phyloP scores from a whole-genome alignment of 2,113 vertebrate genomes.

The Formicarius rufipectus region DNA sequence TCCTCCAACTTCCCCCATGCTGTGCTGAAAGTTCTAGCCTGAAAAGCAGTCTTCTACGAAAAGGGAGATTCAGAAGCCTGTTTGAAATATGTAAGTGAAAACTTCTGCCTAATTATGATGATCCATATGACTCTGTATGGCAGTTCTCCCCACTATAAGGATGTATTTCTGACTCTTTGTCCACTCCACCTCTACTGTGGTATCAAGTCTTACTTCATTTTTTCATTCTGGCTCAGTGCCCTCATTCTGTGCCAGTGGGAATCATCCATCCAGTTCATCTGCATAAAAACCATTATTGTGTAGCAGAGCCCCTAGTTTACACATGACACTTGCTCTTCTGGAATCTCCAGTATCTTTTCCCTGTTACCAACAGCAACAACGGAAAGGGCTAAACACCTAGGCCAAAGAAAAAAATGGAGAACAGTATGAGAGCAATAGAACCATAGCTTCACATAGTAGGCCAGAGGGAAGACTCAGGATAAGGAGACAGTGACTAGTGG shows the following conservation, averaged over 20 bases:
- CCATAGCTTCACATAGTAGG: accelerated
- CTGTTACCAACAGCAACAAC: neutral
- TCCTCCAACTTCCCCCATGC: neutral
- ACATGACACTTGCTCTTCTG: neutral
- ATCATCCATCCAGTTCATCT: neutral
- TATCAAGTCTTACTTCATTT: neutral
- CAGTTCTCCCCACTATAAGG: neutral
- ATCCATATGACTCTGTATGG: neutral
- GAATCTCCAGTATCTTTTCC: neutral
- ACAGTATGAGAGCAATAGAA: neutral
- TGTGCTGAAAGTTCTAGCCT: neutral
- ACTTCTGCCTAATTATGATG: neutral
- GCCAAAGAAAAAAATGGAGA: neutral
- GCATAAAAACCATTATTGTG: neutral
- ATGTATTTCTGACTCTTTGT: neutral
- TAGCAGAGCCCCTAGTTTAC: neutral
- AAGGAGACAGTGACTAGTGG: neutral
- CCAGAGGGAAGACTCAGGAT: neutral
- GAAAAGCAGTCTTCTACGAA: neutral
- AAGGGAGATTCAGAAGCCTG: neutral
- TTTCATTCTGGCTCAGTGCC: neutral
- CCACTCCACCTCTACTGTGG: neutral
- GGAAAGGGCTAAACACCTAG: neutral
- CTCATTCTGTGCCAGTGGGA: neutral
- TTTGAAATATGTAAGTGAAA: neutral